A percentile compares a stretch with the other conserved stretches of the same genome.
phyloP scores from a whole-genome alignment of 2,888 invertebrate species.

The Campoplex capitator region DNA sequence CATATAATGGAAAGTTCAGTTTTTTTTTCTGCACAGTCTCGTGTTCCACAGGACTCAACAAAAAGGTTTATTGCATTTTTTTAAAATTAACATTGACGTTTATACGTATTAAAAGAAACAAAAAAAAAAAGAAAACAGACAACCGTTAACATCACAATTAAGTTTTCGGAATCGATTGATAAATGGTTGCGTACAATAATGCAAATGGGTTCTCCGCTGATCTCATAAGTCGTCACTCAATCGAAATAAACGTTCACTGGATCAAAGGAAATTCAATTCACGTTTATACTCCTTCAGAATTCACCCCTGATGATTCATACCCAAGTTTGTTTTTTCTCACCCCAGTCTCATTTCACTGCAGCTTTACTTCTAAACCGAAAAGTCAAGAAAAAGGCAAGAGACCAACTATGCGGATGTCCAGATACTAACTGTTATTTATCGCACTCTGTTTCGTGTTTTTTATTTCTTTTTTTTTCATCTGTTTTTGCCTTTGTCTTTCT shows the following conservation, averaged over 20 bases:
- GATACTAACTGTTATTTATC: conserved; percentile 68
- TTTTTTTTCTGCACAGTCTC: too few species aligned
- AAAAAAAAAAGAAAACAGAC: too few species aligned
- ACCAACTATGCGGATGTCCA: conserved; percentile 29
- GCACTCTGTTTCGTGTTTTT: conserved; percentile 42
- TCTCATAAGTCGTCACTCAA: background rate
- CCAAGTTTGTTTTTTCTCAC: conserved; percentile 2
- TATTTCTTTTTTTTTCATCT: background rate
- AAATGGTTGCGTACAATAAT: background rate
- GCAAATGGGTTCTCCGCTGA: too few species aligned
- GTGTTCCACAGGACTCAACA: background rate
- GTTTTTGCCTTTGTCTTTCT: background rate
- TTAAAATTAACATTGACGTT: too few species aligned
- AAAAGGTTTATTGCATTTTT: background rate
- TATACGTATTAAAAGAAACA: too few species aligned
- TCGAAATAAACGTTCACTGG: conserved; percentile 9
- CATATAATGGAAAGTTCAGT: background rate
- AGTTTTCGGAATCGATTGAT: background rate
- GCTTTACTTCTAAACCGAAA: background rate
- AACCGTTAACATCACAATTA: background rate
- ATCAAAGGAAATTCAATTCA: background rate
- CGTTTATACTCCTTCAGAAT: background rate
- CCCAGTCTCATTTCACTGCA: background rate
- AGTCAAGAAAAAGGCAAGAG: background rate
- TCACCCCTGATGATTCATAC: background rate